These are phyloP conservation scores for Drosophila anceps DNA, from an alignment of 2,888 invertebrate genomes.

Conservation along the genomic window DNA sequence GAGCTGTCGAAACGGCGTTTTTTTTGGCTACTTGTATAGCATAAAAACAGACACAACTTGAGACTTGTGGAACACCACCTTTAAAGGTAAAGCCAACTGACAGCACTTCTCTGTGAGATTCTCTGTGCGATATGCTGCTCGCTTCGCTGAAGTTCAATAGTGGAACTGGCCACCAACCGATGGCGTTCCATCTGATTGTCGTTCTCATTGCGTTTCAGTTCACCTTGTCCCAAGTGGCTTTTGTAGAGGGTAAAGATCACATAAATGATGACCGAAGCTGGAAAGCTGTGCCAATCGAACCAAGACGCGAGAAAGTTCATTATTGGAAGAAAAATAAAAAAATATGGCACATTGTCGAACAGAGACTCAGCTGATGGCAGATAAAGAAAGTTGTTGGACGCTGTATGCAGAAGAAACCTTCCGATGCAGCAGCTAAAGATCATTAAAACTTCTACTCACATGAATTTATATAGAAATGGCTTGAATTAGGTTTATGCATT, in stretches of 20 bases:
- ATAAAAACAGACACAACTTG: not conserved
- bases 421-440: not conserved
- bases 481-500: not conserved
- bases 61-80: constrained; percentile 8
- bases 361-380: not conserved
- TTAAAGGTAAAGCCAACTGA: not conserved
- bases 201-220: constrained; percentile 46
- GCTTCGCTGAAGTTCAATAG: constrained; percentile 79
- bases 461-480: not conserved
- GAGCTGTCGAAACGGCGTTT: constrained; percentile 22
- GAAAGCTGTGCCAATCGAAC: not conserved
- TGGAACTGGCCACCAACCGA: constrained; percentile 31
- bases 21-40: constrained; percentile 4
- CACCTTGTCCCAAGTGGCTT: constrained; percentile 57
- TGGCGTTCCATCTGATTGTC: constrained; percentile 35
- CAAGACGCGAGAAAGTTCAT: constrained; percentile 5
- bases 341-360: not conserved
- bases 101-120: constrained; percentile 46
- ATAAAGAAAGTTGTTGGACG: not conserved
- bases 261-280: not conserved
- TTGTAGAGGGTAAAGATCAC: constrained; percentile 12
- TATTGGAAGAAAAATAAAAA: no score
- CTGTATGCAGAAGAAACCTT: not conserved
- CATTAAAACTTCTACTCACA: not conserved
- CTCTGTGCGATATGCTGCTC: constrained; percentile 55